Base-by-base conservation (phyloP, 2,113 vertebrate species). In the Lophius piscatorius region DNA sequence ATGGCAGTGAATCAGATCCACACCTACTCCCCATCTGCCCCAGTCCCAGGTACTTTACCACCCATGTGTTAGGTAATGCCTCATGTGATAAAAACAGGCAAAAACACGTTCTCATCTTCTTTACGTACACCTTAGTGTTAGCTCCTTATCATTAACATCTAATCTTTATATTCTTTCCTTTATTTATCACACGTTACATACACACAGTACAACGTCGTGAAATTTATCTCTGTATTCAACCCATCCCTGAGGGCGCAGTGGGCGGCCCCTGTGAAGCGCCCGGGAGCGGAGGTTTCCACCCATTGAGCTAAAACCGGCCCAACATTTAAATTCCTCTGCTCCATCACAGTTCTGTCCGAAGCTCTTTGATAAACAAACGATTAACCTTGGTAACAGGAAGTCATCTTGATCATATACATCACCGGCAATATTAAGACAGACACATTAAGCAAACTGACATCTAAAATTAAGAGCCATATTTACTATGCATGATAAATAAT, bases 21-120 rank as follows among this genome's bases (percentile, higher is more conserved):
- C 45, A 71, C 57, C 67, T 55, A 45, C 54, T 74, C 39, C 70
- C 66, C 80, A 85, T 84, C 72, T 72, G 74, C 64, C 67, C 52
- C 51, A 16, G 48, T 36, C 78, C 81, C 61, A 74, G 76, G 68
- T 83, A 75, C 78, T 77, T 55, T 46, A 33, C 54, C 60, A 35
- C 33, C 52, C 44, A 45, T 67, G 55, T 70, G 55, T 70, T 76
- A 28, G 23, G 63, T 38, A 31, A 70, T 23, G 28, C 23, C 24
- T 20, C 42, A 41, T 21, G n/a, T 41, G 48, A 33, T 47, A 9
- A 60, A 46, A 47, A 33, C 48, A 0, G 6, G 28, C 20, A 61
- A 56, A 63, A 31, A 39, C 16, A n/a, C 48, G n/a, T n/a, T n/a
- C n/a, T n/a, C n/a, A n/a, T n/a, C n/a, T 60, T 64, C 17, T 51